Conservation (phyloP, 2,113 vertebrate species). For the Phylloscopus whistleri region DNA sequence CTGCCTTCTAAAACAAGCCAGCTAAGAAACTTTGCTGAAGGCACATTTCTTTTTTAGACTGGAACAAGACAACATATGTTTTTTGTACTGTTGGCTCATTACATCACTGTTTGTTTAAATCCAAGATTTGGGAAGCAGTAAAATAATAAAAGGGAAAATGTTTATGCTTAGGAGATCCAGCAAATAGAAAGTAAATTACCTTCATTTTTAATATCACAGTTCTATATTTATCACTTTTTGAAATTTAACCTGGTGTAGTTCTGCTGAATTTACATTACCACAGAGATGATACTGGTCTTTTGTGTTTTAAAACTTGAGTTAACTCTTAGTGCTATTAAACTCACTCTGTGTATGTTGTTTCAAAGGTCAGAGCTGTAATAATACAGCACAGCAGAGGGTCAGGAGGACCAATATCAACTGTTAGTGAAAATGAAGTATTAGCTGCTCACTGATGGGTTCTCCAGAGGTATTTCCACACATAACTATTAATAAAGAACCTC, state of each 20-base stretch:
- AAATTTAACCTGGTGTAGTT: background rate
- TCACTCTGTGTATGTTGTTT: background rate
- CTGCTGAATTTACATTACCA: background rate
- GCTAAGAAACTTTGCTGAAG: slow-evolving; percentile 2
- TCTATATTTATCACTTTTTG: background rate
- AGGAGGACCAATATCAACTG: background rate
- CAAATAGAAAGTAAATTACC: background rate
- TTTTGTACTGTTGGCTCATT: background rate
- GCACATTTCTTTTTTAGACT: background rate
- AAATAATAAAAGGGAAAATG: background rate
- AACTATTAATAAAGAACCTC: background rate
- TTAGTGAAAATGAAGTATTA: background rate
- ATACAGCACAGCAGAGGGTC: background rate
- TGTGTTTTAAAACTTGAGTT: background rate
- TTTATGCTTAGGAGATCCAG: background rate
- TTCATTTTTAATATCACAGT: background rate
- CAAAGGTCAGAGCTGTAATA: background rate
- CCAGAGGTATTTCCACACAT: background rate
- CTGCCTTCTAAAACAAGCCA: slow-evolving; percentile 14
- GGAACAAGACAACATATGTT: background rate
- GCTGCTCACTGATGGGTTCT: background rate
- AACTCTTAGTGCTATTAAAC: background rate
- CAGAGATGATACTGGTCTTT: background rate
- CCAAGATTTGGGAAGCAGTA: background rate
- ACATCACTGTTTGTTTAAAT: background rate